Percentiles rank a stretch among this genome's conserved stretches.
phyloP scores from a whole-genome alignment of 2,113 vertebrate genomes.

The Calidris pygmaea region DNA sequence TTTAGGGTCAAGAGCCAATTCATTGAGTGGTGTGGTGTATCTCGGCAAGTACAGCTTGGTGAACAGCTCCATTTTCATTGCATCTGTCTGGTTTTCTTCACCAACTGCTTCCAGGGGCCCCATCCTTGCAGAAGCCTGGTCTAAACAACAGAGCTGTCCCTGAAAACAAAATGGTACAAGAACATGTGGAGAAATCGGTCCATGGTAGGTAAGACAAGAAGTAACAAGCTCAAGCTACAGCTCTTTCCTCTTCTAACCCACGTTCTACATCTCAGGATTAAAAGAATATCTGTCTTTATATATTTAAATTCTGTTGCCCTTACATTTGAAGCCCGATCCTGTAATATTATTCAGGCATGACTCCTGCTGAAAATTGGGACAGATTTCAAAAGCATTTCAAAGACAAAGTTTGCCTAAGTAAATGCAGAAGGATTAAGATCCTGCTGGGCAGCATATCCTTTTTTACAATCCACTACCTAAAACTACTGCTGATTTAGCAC shows the following conservation, averaged over 20 bases:
- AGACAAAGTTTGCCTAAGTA: slow-evolving; percentile 45
- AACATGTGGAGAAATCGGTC: not conserved
- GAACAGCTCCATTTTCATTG: slow-evolving; percentile 59
- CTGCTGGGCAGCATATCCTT: not conserved
- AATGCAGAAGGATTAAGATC: slow-evolving; percentile 43
- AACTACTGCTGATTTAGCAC: slow-evolving; percentile 34
- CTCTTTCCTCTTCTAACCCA: not conserved
- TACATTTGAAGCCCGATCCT: slow-evolving; percentile 3
- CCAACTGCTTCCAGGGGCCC: slow-evolving; percentile 67
- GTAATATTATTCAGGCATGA: slow-evolving; percentile 15
- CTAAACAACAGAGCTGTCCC: not conserved
- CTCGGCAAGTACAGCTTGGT: slow-evolving; percentile 46
- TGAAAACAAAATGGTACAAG: not conserved
- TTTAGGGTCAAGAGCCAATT: slow-evolving; percentile 67
- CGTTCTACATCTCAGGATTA: not conserved
- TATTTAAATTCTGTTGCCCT: slow-evolving; percentile 14
- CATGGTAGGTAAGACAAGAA: not conserved
- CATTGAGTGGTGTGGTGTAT: slow-evolving; percentile 57
- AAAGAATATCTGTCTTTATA: not conserved
- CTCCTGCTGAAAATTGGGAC: slow-evolving; percentile 39
- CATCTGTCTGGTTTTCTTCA: slow-evolving; percentile 76
- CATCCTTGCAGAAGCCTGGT: slow-evolving; percentile 45
- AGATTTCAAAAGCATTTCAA: slow-evolving; percentile 54
- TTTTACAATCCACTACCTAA: slow-evolving; percentile 11
- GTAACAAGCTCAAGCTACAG: not conserved